phyloP scores from a whole-genome alignment of 1,140 invertebrate genomes.

The Zaprionus taronus region DNA sequence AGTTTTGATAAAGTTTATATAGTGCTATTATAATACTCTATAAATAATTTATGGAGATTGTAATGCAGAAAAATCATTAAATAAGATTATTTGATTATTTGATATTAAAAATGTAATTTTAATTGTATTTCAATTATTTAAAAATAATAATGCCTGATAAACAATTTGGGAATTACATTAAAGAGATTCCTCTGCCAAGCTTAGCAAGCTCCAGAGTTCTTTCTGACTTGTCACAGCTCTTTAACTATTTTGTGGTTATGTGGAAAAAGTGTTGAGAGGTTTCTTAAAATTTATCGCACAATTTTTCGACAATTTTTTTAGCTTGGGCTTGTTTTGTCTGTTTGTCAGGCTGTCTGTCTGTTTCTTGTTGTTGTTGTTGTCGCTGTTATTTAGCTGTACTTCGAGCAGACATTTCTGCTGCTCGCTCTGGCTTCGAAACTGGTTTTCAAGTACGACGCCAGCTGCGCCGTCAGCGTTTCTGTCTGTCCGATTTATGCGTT shows the following conservation, averaged over 20 bases:
- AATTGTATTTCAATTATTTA: not conserved
- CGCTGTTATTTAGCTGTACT: constrained; percentile 68
- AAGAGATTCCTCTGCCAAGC: too few relatives aligned
- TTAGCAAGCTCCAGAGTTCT: not conserved
- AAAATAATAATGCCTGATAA: not conserved
- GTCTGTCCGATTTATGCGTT: constrained; percentile 72
- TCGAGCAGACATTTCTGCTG: constrained; percentile 64
- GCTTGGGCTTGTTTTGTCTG: constrained; percentile 20
- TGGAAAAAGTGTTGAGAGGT: constrained; percentile 23
- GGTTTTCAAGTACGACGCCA: constrained; percentile 78
- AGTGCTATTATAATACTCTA: not conserved
- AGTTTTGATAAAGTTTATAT: not conserved
- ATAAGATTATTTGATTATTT: not conserved
- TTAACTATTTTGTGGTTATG: constrained; percentile 28
- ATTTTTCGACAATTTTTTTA: constrained; percentile 35
- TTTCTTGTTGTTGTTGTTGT: constrained; percentile 22
- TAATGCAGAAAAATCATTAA: not conserved
- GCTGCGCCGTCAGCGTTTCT: constrained; percentile 15
- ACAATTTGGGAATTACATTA: too few relatives aligned
- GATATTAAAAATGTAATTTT: not conserved
- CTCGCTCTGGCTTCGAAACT: constrained; percentile 52
- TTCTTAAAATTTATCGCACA: constrained; percentile 47
- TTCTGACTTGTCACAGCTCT: not conserved
- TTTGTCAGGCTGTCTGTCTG: constrained; percentile 34
- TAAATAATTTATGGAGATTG: not conserved